phyloP scores from a whole-genome alignment of 2,113 vertebrate species.

The Laticauda colubrina region DNA sequence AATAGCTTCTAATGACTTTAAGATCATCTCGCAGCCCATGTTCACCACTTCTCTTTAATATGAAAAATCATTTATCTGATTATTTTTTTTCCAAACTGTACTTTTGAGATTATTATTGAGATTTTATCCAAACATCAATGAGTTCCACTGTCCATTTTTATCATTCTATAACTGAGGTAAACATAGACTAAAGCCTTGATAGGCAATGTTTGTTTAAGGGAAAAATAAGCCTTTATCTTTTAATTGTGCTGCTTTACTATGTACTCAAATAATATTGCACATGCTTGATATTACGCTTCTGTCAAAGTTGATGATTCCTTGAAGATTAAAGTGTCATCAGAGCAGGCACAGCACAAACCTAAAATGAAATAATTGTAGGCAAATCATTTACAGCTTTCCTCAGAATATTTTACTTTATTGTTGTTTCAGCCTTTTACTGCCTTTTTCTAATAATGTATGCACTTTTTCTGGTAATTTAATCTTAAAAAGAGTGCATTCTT shows the following conservation, averaged over 20 bases:
- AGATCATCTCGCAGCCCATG: not conserved
- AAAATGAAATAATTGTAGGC: slow-evolving; percentile 50
- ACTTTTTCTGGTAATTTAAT: slow-evolving; percentile 44
- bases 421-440: slow-evolving; percentile 41
- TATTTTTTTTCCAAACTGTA: slow-evolving; percentile 22
- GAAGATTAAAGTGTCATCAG: slow-evolving; percentile 41
- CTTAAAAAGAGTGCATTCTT: slow-evolving; percentile 35
- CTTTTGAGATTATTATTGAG: slow-evolving; percentile 21
- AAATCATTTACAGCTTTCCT: slow-evolving; percentile 53
- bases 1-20: not conserved
- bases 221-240: slow-evolving; percentile 17
- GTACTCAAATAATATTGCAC: slow-evolving; percentile 36
- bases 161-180: slow-evolving; percentile 18
- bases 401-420: slow-evolving; percentile 42
- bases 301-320: slow-evolving; percentile 46
- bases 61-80: slow-evolving; percentile 2
- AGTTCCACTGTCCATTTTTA: slow-evolving; percentile 21
- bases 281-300: slow-evolving; percentile 23
- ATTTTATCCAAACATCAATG: not conserved
- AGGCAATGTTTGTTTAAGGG: not conserved
- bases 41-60: not conserved
- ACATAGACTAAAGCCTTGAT: slow-evolving; percentile 20
- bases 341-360: slow-evolving; percentile 43
- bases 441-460: slow-evolving; percentile 45
- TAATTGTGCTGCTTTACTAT: slow-evolving; percentile 14